Base-by-base conservation (phyloP, 2,888 invertebrate genomes). In the Sinodicranocentrus sp. region DNA sequence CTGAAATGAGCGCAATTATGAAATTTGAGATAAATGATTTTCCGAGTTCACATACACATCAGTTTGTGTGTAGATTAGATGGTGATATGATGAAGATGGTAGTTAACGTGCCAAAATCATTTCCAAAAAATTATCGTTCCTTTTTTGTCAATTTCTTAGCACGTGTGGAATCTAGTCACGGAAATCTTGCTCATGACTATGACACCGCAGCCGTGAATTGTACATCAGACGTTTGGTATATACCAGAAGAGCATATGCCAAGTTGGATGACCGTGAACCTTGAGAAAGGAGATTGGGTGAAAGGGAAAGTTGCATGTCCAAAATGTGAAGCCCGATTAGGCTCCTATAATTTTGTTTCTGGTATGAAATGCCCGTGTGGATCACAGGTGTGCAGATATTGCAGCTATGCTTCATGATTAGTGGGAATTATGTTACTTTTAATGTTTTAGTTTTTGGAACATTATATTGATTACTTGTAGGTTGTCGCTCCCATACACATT, bases 261-360 rank as follows among this genome's bases (percentile, higher is more conserved):
- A 86, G 89, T 17, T 94, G 94, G 94, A 92, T 94, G 76, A 91
- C 89, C 82, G 76, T 87, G 28, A 91, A 90, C 89, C 90, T 94
- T 52, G 92, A 93, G 89, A 90, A 91, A 78, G 92, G 93, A 85
- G 90, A 92, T 68, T 94, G 94, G 94, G 92, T 92, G 0, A 94
- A 93, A 90, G 94, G 94, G n/a, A 93, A 93, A 91, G 89, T 94
- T 33, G 91, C 92, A 84, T 94, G 94, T 90, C 92, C 91, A 79
- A 86, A 85, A 63, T 94, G 94, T 90, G 91, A 92, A 57, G 91
- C 91, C 44, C 92, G 93, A 90, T 91, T 94, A 33, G 94, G 94
- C 8, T 92, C 93, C 3, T 94, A 94, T 90, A 93, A 94, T 90
- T 94, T 93, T 90, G 90, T 94, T 26, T 92, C 93, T 1, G 93